Evolutionary conservation across 1,140 invertebrate genomes (phyloP).

Genomic region (Gonioctena quinquepunctata): DNA sequence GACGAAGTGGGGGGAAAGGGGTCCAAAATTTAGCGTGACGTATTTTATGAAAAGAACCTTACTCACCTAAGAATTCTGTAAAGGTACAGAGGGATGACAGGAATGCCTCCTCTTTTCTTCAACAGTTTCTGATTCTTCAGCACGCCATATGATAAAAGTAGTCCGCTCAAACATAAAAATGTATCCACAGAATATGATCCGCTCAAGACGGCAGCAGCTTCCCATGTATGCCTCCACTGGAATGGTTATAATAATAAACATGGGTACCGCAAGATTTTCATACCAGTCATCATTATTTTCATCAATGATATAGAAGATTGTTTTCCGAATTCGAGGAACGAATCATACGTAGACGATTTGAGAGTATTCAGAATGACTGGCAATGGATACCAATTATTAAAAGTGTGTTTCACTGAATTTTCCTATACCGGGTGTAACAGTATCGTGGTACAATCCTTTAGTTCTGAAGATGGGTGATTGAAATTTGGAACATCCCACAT

Average conservation of each 20-base stretch:
- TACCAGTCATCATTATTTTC: too few relatives aligned
- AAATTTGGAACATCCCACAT: too few relatives aligned
- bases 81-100: slow-evolving; percentile 22
- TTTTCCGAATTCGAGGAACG: neutral
- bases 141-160: slow-evolving; percentile 61
- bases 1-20: too few relatives aligned
- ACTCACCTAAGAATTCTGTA: slow-evolving; percentile 30
- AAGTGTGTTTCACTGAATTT: too few relatives aligned
- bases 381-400: neutral
- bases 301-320: neutral
- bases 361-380: neutral
- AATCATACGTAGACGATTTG: neutral
- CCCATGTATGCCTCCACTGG: slow-evolving; percentile 49
- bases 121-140: slow-evolving; percentile 47
- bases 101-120: slow-evolving; percentile 11
- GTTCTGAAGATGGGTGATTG: too few relatives aligned
- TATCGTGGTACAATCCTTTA: too few relatives aligned
- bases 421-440: too few relatives aligned
- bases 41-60: too few relatives aligned
- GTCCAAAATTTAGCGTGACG: too few relatives aligned
- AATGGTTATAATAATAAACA: too few relatives aligned
- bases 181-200: slow-evolving; percentile 60
- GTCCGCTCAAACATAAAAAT: slow-evolving; percentile 63
- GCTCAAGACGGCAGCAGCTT: slow-evolving; percentile 46
- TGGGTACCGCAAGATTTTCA: neutral